Evolutionary conservation across 2,113 vertebrate species (phyloP).

Genomic region (Atrichornis clamosus): DNA sequence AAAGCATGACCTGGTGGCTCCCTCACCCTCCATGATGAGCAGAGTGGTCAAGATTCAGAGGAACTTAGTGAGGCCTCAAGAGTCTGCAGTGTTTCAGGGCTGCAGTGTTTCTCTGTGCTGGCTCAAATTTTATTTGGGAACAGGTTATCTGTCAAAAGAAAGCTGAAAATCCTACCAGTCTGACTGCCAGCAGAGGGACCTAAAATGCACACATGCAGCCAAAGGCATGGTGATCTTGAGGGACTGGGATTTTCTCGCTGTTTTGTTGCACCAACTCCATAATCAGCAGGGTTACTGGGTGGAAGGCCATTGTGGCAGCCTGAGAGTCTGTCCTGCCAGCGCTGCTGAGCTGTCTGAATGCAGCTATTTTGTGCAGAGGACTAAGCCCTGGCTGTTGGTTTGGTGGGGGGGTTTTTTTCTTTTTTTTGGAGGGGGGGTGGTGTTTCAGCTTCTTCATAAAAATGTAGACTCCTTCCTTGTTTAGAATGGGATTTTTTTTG

Average conservation of each 20-base stretch:
- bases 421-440: not conserved
- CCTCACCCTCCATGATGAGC: not conserved
- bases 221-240: not conserved
- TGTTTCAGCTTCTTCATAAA: not conserved
- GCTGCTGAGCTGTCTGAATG: not conserved
- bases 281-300: not conserved
- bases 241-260: not conserved
- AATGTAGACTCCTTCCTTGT: not conserved
- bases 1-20: not conserved
- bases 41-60: not conserved
- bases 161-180: not conserved
- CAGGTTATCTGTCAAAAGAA: not conserved
- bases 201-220: not conserved
- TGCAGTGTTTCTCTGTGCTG: not conserved
- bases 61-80: not conserved
- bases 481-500: not conserved
- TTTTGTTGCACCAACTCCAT: not conserved
- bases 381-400: not conserved
- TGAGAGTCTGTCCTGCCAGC: not conserved
- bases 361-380: not conserved
- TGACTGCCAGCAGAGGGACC: conserved; percentile 35
- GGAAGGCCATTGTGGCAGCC: not conserved
- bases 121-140: not conserved
- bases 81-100: not conserved
- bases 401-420: not conserved